Base-by-base conservation (phyloP, 2,797 vertebrate genomes). In the Etheostoma perlongum region DNA sequence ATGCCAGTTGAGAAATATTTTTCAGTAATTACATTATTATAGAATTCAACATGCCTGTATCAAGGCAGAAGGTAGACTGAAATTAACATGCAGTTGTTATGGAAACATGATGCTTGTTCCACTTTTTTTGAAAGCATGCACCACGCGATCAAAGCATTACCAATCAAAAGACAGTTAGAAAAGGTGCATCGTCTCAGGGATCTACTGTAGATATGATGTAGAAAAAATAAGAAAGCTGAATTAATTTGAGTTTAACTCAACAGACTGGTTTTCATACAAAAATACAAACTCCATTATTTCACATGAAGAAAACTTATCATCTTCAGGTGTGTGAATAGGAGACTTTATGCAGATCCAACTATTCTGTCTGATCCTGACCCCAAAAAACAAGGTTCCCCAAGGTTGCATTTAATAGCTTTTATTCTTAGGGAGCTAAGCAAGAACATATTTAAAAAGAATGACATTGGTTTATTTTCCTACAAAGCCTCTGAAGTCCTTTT, bases 61-160 rank as follows among this genome's bases (percentile, higher is more conserved):
- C 65, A 72, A n/a, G 53, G 55, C 33, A 76, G 68, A 60, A 81
- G 78, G 78, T 86, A 74, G 62, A 76, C 59, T 64, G 49, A 74
- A 72, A 79, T 84, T 70, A 79, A 48, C 14, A 71, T 54, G 69
- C 49, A 59, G 84, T 85, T 80, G 83, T 75, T 83, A 87, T 86
- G 72, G 79, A 82, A 81, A 88, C 85, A 81, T 66, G 64, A 82
- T 49, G 12, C 18, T 6, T 67, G 57, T 79, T 78, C 23, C 44
- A 79, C 53, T 49, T 70, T 67, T 72, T 23, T 23, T 23, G 23
- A 71, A 62, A 72, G 25, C 5, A 33, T 48, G 67, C 47, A 62
- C 16, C 23, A 72, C 65, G 53, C 67, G 48, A 77, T 83, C 9
- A 42, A 48, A 79, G 40, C 4, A 8, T 72, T 52, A 21, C 64